A percentile compares a stretch with the other conserved stretches of the same genome.
phyloP scores from a whole-genome alignment of 2,797 vertebrate species.

The Fundulus diaphanus region DNA sequence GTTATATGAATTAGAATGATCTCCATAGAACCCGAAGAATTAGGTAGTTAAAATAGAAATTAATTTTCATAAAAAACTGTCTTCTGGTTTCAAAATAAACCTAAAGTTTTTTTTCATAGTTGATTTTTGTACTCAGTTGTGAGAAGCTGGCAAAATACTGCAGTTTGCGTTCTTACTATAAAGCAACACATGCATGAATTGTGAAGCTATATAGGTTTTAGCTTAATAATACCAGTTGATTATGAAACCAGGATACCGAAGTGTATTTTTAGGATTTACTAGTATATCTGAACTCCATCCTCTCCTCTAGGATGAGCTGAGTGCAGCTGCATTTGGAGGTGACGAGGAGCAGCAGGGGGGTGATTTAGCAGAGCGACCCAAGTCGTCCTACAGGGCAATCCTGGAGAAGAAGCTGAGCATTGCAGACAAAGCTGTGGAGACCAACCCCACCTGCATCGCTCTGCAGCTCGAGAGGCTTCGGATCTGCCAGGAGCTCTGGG shows the following conservation, averaged over 20 bases:
- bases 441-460: constrained; percentile 87
- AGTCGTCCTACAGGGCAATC: constrained; percentile 83
- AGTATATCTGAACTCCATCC: background rate
- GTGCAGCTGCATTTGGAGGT: constrained; percentile 55
- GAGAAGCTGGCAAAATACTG: background rate
- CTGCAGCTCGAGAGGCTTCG: constrained; percentile 89
- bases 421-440: constrained; percentile 89
- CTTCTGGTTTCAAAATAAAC: background rate
- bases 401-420: constrained; percentile 96
- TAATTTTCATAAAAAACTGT: background rate
- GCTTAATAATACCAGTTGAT: background rate
- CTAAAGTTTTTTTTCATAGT: background rate
- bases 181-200: background rate
- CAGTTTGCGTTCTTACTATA: background rate
- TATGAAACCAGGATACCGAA: background rate
- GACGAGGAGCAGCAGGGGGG: constrained; percentile 72
- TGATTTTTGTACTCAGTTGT: background rate
- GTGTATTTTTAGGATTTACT: background rate
- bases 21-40: background rate
- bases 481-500: constrained; percentile 92
- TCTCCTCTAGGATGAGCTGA: constrained; percentile 86
- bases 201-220: background rate
- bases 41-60: background rate
- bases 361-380: constrained; percentile 76
- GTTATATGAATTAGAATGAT: background rate